phyloP scores from a whole-genome alignment of 2,888 invertebrate genomes.

The Lampropteryx suffumata region DNA sequence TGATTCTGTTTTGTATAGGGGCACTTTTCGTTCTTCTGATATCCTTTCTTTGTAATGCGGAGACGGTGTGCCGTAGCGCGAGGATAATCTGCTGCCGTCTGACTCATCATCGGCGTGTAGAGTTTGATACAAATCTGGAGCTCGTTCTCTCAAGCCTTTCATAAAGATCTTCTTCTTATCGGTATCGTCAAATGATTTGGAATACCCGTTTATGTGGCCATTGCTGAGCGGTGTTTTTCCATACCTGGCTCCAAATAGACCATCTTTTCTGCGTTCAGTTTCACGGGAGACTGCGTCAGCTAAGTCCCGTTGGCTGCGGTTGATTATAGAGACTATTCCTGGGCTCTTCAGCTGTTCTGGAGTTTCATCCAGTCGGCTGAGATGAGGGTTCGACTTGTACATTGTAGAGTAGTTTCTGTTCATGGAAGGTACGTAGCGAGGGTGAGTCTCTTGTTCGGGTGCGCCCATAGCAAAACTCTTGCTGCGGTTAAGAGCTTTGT shows the following conservation, averaged over 20 bases:
- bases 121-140: conserved; percentile 88
- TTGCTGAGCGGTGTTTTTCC: conserved; percentile 80
- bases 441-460: conserved; percentile 76
- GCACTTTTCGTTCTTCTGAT: conserved; percentile 71
- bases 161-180: conserved; percentile 87
- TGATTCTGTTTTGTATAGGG: conserved; percentile 75
- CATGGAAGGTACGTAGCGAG: conserved; percentile 73
- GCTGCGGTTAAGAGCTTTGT: conserved; percentile 90
- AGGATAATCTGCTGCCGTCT: conserved; percentile 73
- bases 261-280: conserved; percentile 78
- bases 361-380: conserved; percentile 87
- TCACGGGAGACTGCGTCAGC: conserved; percentile 84
- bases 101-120: conserved; percentile 85
- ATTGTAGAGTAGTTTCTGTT: conserved; percentile 81
- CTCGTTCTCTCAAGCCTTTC: conserved; percentile 86
- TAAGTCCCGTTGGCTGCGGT: conserved; percentile 91
- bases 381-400: conserved; percentile 91
- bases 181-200: conserved; percentile 72
- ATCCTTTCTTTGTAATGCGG: conserved; percentile 76
- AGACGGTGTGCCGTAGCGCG: conserved; percentile 73
- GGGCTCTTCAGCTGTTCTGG: conserved; percentile 91
- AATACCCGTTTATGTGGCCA: conserved; percentile 73
- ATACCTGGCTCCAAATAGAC: conserved; percentile 81
- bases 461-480: conserved; percentile 94
- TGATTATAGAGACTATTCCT: conserved; percentile 92